Evolutionary conservation across 2,888 invertebrate species (phyloP).

Genomic region (Drosophila helvetica): DNA sequence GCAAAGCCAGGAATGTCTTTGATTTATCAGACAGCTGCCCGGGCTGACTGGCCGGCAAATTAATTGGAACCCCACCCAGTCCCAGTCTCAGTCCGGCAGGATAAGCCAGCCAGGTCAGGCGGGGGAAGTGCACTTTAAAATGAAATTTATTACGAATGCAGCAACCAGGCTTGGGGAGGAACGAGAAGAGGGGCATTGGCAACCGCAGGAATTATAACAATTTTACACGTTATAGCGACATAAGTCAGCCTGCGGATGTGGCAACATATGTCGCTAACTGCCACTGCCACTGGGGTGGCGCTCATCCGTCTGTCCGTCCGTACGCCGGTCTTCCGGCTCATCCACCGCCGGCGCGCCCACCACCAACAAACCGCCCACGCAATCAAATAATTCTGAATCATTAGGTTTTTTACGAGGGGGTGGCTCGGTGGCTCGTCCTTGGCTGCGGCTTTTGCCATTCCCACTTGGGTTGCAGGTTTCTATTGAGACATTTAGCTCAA

Average conservation of each 20-base stretch:
- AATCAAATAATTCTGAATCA: slow-evolving; percentile 82
- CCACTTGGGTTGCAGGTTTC: slow-evolving; percentile 34
- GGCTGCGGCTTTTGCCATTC: slow-evolving; percentile 12
- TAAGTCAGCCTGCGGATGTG: slow-evolving; percentile 79
- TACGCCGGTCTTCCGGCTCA: neutral
- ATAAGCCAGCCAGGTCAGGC: slow-evolving; percentile 1
- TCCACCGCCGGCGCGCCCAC: slow-evolving; percentile 5
- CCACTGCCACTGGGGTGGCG: slow-evolving; percentile 54
- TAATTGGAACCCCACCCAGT: slow-evolving; percentile 66
- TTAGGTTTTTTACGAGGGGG: slow-evolving; percentile 70
- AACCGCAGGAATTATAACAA: slow-evolving; percentile 82
- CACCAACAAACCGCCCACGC: slow-evolving; percentile 79
- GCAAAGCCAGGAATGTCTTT: slow-evolving; percentile 13
- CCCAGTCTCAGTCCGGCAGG: slow-evolving; percentile 7
- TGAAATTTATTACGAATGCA: slow-evolving; percentile 65
- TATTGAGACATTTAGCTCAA: slow-evolving; percentile 78
- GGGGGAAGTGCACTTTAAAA: slow-evolving; percentile 54
- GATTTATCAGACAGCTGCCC: slow-evolving; percentile 64
- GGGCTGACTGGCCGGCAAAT: slow-evolving; percentile 67
- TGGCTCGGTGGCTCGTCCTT: slow-evolving; percentile 37
- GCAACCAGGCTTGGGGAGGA: slow-evolving; percentile 13
- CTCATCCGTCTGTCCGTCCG: slow-evolving; percentile 2
- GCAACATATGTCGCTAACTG: slow-evolving; percentile 79
- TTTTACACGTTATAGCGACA: slow-evolving; percentile 82
- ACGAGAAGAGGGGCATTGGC: slow-evolving; percentile 42